Conservation (phyloP, 2,888 invertebrate genomes). For the Seira ritae region DNA sequence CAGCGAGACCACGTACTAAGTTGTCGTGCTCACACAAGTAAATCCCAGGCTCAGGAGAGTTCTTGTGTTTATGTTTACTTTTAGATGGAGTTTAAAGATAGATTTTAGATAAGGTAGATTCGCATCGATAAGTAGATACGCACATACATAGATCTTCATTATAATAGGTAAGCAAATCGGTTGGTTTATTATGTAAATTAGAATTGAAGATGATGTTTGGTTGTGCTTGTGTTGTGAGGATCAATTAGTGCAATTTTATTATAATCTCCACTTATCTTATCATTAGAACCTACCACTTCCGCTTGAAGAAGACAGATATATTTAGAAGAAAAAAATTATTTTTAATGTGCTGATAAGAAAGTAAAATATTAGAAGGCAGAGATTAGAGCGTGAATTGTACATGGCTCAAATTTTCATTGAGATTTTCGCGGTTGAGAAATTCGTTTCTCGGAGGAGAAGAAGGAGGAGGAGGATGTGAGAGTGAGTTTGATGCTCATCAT, state of each 20-base stretch:
- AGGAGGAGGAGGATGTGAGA: background rate
- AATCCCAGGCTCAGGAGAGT: background rate
- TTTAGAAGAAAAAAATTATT: too few relatives aligned
- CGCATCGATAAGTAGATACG: background rate
- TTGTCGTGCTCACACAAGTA: background rate
- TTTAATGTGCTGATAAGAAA: too few relatives aligned
- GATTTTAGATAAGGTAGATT: background rate
- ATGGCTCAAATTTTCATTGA: constrained; percentile 1
- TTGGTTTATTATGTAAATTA: background rate
- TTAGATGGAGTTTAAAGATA: background rate
- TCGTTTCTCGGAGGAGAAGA: too few relatives aligned
- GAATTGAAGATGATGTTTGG: too few relatives aligned
- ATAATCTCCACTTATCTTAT: background rate
- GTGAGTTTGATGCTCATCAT: background rate
- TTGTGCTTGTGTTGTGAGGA: too few relatives aligned
- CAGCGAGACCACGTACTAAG: background rate
- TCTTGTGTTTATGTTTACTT: background rate
- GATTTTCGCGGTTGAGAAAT: background rate
- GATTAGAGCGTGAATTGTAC: background rate
- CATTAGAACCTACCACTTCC: too few relatives aligned
- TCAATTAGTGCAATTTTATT: background rate
- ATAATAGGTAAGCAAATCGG: background rate
- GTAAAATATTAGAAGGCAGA: background rate
- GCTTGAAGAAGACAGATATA: too few relatives aligned
- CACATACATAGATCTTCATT: background rate